Base-by-base conservation (phyloP, 2,113 vertebrate species). In the Alligator sinensis region DNA sequence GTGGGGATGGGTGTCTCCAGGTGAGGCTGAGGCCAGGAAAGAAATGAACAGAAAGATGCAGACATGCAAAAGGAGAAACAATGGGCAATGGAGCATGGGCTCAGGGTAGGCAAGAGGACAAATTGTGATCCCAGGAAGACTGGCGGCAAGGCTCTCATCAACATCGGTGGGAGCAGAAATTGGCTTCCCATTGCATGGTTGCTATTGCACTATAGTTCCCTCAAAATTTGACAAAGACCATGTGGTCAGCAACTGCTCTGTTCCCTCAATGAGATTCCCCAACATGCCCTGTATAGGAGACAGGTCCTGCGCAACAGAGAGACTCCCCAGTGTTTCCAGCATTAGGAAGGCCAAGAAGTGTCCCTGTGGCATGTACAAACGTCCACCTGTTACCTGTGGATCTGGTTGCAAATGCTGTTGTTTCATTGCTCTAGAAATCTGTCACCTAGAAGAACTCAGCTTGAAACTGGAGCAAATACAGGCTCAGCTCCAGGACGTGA, bases 401-500 rank as follows among this genome's bases (percentile, higher is more conserved):
- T 47, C 47, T 47, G 47, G 47, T 47, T 47, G 24, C 88, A 63
- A 91, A 12, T 3, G 5, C 76, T 38, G 18, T 74, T 95, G 11
- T 96, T 92, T 88, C 74, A 3, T 93, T 88, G 78, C 70, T 95
- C 66, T 78, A 97, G 97, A 94, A 57, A 75, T 83, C 47, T 97
- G 96, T 21, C 59, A 66, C 0, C 57, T 91, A 3, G 93, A 91
- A 17, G 91, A 92, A 16, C 1, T 97, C 82, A 62, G 1, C 77
- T 79, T 88, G 30, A 95, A 81, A 14, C 95, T 97, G 80, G 92
- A 87, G 4, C 87, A 96, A 77, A 97, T 98, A 87, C 96, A 96
- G 91, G 7, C 3, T 66, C 90, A 96, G 78, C 94, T 98, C 78
- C 91, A 76, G n/a, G 97, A 97, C 25, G 9, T 97, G 89, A 97